Evolutionary conservation across 1,140 invertebrate genomes (phyloP), one percentile per base, ranked within the genome.

Genomic region (Scaptodrosophila lebanonensis): DNA sequence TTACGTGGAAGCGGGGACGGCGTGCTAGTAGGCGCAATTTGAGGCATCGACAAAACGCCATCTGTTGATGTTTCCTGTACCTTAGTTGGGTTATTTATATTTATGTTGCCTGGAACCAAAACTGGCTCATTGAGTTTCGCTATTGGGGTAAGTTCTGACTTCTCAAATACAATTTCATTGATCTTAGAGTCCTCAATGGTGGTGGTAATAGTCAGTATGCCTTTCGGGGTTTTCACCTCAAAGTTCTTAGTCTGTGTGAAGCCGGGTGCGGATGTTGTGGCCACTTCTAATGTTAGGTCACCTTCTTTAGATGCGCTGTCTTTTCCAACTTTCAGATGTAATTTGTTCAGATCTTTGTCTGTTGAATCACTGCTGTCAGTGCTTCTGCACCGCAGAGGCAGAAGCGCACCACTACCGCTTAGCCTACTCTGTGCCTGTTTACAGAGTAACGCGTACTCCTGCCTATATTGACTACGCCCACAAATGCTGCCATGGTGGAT

Each of bases 111-210:
- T 17, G 52, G 29, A 12, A 35, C 18, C 27, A 69, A 6, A 5
- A 36, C 63, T 1, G 63, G 65, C n/a, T 77, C 68, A 6, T 72
- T 72, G 4, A 72, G 39, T 35, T 79, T 79, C 4, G 56, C 39
- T 22, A 66, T 59, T 3, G 71, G 36, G 2, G 68, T 59, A 2
- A 77, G n/a, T 9, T 83, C 66, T 0, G 72, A 53, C 22, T 83
- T 73, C 18, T 86, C 73, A 39, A 86, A 76, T n/a, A 86, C 82
- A 53, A 86, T 77, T 47, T 86, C 83, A 66, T 86, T 86, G 32
- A 86, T 84, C 43, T 86, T 86, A 1, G 84, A 83, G 35, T 84
- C 84, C 51, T 86, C 84, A 8, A 86, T 76, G 18, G 82, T 86
- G 7, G 84, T 82, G 18, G 82, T 86, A 4, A 86, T 82, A 7